These are phyloP conservation scores for Pygocentrus nattereri DNA, from an alignment of 2,797 vertebrate species.

Conservation along the genomic window DNA sequence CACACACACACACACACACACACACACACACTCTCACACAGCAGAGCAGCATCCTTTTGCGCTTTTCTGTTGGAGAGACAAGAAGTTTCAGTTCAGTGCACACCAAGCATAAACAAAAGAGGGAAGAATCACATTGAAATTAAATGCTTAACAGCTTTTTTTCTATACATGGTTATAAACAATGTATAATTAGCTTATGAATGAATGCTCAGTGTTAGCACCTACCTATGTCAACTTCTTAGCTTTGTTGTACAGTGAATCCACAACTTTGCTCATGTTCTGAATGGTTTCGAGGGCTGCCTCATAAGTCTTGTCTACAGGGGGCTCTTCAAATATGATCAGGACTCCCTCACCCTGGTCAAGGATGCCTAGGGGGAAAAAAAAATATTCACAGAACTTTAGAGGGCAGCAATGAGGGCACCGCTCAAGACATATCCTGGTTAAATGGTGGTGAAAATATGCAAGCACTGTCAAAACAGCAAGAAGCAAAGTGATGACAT, in stretches of 20 bases:
- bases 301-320: constrained; percentile 98
- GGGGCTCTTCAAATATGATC: constrained; percentile 98
- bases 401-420: not conserved
- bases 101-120: not conserved
- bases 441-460: constrained; percentile 3
- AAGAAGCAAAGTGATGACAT: constrained; percentile 57
- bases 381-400: not conserved
- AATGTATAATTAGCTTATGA: not conserved
- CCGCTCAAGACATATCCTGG: not conserved
- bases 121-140: not conserved
- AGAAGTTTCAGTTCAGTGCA: not conserved
- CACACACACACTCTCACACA: constrained; percentile 74
- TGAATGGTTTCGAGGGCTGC: constrained; percentile 99
- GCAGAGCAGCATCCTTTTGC: constrained; percentile 66
- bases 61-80: constrained; percentile 69
- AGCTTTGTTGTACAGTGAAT: constrained; percentile 99
- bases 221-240: constrained; percentile 99
- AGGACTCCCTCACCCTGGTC: constrained; percentile 98
- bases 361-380: constrained; percentile 87
- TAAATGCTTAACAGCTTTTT: not conserved
- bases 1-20: constrained; percentile 36
- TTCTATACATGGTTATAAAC: not conserved
- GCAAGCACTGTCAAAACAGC: not conserved
- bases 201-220: not conserved
- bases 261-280: constrained; percentile 99